Conservation (phyloP, 2,888 invertebrate species). For the Colletes collaris region DNA sequence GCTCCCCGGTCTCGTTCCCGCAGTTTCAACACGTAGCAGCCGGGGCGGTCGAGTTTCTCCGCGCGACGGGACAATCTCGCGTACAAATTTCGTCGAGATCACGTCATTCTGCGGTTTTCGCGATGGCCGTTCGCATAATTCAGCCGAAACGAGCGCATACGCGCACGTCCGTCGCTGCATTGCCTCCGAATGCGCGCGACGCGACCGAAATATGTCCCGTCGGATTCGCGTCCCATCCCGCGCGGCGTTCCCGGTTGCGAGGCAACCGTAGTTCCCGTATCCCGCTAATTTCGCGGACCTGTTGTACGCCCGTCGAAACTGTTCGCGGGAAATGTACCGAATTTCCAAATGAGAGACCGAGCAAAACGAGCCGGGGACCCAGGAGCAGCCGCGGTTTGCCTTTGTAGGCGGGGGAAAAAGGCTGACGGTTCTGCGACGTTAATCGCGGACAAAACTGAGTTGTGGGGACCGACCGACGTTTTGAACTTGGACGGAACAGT, state of each 20-base stretch:
- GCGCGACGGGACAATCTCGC: slow-evolving; percentile 12
- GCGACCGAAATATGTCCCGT: slow-evolving; percentile 38
- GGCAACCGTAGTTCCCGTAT: slow-evolving; percentile 21
- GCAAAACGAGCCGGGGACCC: neutral
- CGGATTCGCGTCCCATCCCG: slow-evolving; percentile 1
- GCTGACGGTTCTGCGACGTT: slow-evolving; percentile 19
- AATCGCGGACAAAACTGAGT: slow-evolving; percentile 4
- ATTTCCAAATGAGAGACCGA: slow-evolving; percentile 6
- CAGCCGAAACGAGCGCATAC: slow-evolving; percentile 53
- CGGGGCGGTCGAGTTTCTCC: slow-evolving; percentile 27
- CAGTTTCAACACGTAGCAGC: slow-evolving; percentile 22
- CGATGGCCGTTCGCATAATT: slow-evolving; percentile 58
- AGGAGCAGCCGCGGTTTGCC: neutral
- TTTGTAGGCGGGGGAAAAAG: slow-evolving; percentile 4
- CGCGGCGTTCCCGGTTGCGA: slow-evolving; percentile 5
- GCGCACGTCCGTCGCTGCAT: slow-evolving; percentile 41
- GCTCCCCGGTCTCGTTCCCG: slow-evolving; percentile 15
- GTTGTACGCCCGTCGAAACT: slow-evolving; percentile 18
- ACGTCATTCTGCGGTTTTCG: slow-evolving; percentile 59
- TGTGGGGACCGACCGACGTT: neutral
- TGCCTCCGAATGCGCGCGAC: slow-evolving; percentile 43
- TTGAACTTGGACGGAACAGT: no score
- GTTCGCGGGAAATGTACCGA: neutral
- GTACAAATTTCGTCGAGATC: slow-evolving; percentile 55
- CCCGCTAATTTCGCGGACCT: slow-evolving; percentile 53